phyloP scores from a whole-genome alignment of 1,140 invertebrate species.

The Diabrotica undecimpunctata region DNA sequence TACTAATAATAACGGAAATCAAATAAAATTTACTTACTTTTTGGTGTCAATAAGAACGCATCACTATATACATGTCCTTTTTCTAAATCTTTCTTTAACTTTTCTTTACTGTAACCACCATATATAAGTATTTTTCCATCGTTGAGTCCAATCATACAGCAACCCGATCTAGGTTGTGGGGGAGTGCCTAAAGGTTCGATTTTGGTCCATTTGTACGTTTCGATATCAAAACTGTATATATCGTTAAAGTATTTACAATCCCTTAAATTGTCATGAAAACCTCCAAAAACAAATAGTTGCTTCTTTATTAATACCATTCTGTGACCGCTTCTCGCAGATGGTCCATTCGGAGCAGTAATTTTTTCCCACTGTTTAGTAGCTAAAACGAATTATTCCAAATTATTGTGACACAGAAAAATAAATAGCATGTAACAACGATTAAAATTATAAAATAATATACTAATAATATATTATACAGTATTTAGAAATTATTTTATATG shows the following conservation, averaged over 20 bases:
- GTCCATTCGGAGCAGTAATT: slow-evolving; percentile 64
- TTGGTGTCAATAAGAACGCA: slow-evolving; percentile 70
- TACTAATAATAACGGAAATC: too few species aligned
- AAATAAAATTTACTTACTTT: slow-evolving; percentile 55
- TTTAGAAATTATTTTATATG: too few species aligned
- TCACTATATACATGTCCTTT: slow-evolving; percentile 77
- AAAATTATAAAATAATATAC: too few species aligned
- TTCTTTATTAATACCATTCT: slow-evolving; percentile 79
- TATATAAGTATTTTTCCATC: slow-evolving; percentile 72
- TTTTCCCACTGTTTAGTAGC: slow-evolving; percentile 85
- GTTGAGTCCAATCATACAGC: slow-evolving; percentile 60
- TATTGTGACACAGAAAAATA: too few species aligned
- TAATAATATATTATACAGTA: too few species aligned
- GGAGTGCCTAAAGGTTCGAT: slow-evolving; percentile 62
- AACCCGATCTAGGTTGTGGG: slow-evolving; percentile 72
- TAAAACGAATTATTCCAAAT: slow-evolving; percentile 36
- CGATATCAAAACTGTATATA: slow-evolving; percentile 77
- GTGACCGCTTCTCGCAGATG: slow-evolving; percentile 84
- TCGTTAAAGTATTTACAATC: slow-evolving; percentile 91
- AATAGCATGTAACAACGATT: too few species aligned
- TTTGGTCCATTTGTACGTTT: slow-evolving; percentile 76
- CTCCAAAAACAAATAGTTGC: slow-evolving; percentile 82
- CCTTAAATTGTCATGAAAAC: slow-evolving; percentile 84
- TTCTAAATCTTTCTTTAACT: slow-evolving; percentile 76
- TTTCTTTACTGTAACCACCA: slow-evolving; percentile 83